These are phyloP conservation scores for Musca vetustissima DNA, from an alignment of 1,140 invertebrate species.

Conservation along the genomic window DNA sequence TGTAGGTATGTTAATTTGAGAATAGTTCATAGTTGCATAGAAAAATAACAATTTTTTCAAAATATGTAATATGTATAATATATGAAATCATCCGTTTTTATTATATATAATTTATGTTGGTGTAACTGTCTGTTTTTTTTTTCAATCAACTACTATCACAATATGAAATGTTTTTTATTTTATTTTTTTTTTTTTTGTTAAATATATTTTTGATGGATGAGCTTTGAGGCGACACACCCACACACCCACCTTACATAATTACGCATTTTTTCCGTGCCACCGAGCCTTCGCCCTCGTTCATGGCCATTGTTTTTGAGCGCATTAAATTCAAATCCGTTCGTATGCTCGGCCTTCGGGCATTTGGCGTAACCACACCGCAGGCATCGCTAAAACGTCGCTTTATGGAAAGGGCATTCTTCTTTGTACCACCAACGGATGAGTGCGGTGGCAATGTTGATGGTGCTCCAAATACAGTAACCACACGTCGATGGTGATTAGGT, in stretches of 20 bases:
- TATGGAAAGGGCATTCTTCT: constrained; percentile 75
- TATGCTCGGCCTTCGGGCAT: constrained; percentile 79
- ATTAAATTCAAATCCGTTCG: constrained; percentile 83
- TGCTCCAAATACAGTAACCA: constrained; percentile 70
- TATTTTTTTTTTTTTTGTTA: not conserved
- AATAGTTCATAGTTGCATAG: constrained; percentile 7
- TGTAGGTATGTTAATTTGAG: no score
- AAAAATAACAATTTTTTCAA: constrained; percentile 15
- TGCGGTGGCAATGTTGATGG: constrained; percentile 71
- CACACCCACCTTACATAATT: constrained; percentile 38
- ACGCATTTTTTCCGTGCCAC: constrained; percentile 46
- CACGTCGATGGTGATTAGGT: constrained; percentile 78
- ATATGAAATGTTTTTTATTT: constrained; percentile 5
- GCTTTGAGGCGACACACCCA: not conserved
- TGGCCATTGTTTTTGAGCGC: constrained; percentile 75
- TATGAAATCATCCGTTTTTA: not conserved
- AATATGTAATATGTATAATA: not conserved
- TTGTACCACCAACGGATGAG: constrained; percentile 65
- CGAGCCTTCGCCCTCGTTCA: constrained; percentile 63
- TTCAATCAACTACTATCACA: constrained; percentile 21
- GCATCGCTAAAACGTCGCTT: constrained; percentile 78
- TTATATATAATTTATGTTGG: not conserved
- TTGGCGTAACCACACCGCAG: constrained; percentile 81
- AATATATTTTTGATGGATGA: not conserved
- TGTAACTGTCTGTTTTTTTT: not conserved